A percentile compares a stretch with the other conserved stretches of the same genome.
phyloP scores from a whole-genome alignment of 2,888 invertebrate species.

The Mesochorus sp. region DNA sequence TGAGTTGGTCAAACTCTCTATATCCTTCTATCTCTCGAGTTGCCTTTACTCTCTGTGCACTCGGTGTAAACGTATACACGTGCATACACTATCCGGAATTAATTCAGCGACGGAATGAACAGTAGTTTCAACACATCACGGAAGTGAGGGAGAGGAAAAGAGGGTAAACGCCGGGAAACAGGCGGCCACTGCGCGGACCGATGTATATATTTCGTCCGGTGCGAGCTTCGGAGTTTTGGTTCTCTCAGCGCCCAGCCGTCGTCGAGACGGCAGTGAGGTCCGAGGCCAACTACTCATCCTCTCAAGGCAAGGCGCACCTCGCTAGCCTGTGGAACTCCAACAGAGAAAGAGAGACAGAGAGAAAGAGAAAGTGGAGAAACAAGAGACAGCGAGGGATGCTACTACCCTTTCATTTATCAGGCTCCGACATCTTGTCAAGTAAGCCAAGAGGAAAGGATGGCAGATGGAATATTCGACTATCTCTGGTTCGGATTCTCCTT shows the following conservation, averaged over 20 bases:
- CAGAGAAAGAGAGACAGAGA: slow-evolving; percentile 45
- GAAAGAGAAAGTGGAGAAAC: slow-evolving; percentile 49
- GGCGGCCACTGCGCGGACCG: not conserved
- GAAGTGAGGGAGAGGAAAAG: not conserved
- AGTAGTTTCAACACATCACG: slow-evolving; percentile 38
- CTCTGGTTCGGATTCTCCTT: slow-evolving; percentile 18
- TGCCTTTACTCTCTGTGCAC: slow-evolving; percentile 24
- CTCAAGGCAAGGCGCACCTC: slow-evolving; percentile 57
- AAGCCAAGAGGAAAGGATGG: slow-evolving; percentile 61
- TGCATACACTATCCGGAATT: slow-evolving; percentile 31
- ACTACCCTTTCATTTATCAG: slow-evolving; percentile 76
- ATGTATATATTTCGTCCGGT: slow-evolving; percentile 28
- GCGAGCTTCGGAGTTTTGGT: slow-evolving; percentile 26
- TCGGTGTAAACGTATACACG: slow-evolving; percentile 18
- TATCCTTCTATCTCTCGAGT: not conserved
- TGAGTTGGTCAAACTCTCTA: slow-evolving; percentile 50
- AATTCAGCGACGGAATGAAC: slow-evolving; percentile 55
- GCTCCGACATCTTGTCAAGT: slow-evolving; percentile 74
- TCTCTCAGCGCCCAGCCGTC: slow-evolving; percentile 40
- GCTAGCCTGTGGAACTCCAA: slow-evolving; percentile 46
- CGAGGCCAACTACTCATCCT: slow-evolving; percentile 56
- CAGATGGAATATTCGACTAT: slow-evolving; percentile 48
- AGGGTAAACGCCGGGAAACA: slow-evolving; percentile 30
- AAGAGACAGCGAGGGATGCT: slow-evolving; percentile 2
- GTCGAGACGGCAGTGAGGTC: slow-evolving; percentile 32